Percentiles rank a stretch among this genome's conserved stretches.
Conservation (phyloP, 2,113 vertebrate genomes). For the Heterochromis multidens region DNA sequence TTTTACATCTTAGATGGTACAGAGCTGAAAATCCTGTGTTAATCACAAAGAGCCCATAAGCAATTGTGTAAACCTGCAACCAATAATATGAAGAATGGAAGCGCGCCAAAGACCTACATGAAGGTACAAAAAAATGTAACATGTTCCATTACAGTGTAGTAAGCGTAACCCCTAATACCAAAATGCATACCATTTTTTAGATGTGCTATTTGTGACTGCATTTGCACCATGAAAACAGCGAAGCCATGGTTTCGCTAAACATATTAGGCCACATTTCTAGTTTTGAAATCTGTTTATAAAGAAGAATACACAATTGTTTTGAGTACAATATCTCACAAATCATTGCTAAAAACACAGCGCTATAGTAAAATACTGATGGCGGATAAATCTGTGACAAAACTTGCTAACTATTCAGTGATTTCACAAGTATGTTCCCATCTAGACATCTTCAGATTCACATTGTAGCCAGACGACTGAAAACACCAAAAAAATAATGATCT, state of each 20-base stretch:
- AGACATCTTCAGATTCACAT: neutral
- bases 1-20: neutral
- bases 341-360: neutral
- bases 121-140: neutral
- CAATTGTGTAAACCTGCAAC: neutral
- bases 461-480: neutral
- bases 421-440: constrained; percentile 9
- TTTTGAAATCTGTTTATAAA: neutral
- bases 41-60: neutral
- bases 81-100: neutral
- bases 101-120: neutral
- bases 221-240: neutral
- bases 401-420: neutral
- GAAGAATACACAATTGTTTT: neutral
- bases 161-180: neutral
- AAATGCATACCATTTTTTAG: neutral
- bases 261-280: neutral
- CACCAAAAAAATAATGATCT: constrained; percentile 44
- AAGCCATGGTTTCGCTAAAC: neutral
- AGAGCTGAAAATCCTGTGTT: neutral
- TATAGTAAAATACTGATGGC: neutral
- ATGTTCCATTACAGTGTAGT: neutral
- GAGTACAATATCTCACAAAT: neutral
- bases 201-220: neutral
- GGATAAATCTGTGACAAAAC: constrained; percentile 14